Percentiles rank a stretch among this genome's conserved stretches.
These are phyloP conservation scores for Autographa gamma DNA, from an alignment of 2,888 invertebrate genomes.

Conservation along the genomic window DNA sequence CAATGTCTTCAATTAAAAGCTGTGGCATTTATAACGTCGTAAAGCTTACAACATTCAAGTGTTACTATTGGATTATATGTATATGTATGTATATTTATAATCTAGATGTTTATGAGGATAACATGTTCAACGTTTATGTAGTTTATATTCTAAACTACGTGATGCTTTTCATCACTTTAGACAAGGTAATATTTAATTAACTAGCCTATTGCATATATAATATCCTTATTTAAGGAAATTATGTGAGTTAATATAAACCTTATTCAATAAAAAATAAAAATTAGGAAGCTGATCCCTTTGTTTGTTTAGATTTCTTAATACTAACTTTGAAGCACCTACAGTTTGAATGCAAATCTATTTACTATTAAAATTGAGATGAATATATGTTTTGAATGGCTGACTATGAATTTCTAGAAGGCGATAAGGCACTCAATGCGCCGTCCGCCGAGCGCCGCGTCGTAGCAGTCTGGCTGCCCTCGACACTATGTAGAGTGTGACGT, in stretches of 20 bases:
- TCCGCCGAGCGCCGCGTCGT: conserved; percentile 33
- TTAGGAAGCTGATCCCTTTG: background rate
- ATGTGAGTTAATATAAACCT: too few species aligned
- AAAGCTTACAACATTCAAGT: conserved; percentile 25
- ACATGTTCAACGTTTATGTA: too few species aligned
- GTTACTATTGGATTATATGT: conserved; percentile 12
- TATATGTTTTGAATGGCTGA: conserved; percentile 6
- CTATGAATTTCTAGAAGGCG: conserved; percentile 49
- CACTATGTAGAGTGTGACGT: conserved; percentile 74
- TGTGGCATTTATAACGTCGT: conserved; percentile 31
- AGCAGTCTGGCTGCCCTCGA: conserved; percentile 60
- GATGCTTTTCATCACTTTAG: too few species aligned
- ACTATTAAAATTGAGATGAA: background rate
- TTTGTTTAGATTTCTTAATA: background rate
- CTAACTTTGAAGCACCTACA: background rate
- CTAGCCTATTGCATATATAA: too few species aligned
- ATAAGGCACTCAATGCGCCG: conserved; percentile 43
- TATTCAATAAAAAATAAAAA: too few species aligned
- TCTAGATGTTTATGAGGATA: too few species aligned
- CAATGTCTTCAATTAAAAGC: conserved; percentile 21
- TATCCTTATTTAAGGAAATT: too few species aligned
- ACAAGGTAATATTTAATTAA: too few species aligned
- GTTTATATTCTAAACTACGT: too few species aligned
- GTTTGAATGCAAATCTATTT: too few species aligned
- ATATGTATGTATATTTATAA: too few species aligned